Evolutionary conservation across 2,797 vertebrate species (phyloP), one percentile per base, ranked within the genome.

Genomic region (Melanotaenia trifasciata): DNA sequence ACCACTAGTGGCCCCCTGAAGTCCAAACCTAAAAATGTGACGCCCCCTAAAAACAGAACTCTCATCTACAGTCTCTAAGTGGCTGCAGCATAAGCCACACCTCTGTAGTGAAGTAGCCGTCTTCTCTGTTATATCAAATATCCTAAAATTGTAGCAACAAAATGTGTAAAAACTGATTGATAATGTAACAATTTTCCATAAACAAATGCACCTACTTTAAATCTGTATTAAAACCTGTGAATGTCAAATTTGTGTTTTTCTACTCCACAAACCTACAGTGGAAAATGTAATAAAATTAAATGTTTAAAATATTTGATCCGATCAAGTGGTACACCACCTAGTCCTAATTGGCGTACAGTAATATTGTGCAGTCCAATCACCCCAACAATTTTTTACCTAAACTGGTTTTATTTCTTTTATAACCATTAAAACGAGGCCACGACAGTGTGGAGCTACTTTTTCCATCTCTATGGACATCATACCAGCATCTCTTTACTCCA

Each of bases 41-140:
- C 79, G 79, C 76, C 68, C 84, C 76, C 36, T 82, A 35, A 87
- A 88, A 89, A 66, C 82, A 80, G 64, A 82, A 68, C 79, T 35
- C 47, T 81, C 84, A 92, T 91, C 92, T 90, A 92, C 85, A 78
- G 78, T 77, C 83, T 66, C 5, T 12, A 78, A 85, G 81, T 81
- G 76, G 64, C 82, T 82, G 84, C 84, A 84, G 83, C 85, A 83
- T 87, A 79, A 83, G 85, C 85, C 88, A 74, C 64, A 40, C 67
- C 79, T 84, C 79, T 59, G 63, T 66, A 74, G 74, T 70, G 73
- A 70, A 79, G 53, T 83, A 85, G 84, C 74, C 81, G 90, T 80
- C 69, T 6, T 66, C 45, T 66, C 51, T 61, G 26, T 54, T 73
- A 36, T 28, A n/a, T 38, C 4, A 56, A 26, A 66, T 8, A 28